phyloP scores from a whole-genome alignment of 2,113 vertebrate species.

The Dipodomys spectabilis region DNA sequence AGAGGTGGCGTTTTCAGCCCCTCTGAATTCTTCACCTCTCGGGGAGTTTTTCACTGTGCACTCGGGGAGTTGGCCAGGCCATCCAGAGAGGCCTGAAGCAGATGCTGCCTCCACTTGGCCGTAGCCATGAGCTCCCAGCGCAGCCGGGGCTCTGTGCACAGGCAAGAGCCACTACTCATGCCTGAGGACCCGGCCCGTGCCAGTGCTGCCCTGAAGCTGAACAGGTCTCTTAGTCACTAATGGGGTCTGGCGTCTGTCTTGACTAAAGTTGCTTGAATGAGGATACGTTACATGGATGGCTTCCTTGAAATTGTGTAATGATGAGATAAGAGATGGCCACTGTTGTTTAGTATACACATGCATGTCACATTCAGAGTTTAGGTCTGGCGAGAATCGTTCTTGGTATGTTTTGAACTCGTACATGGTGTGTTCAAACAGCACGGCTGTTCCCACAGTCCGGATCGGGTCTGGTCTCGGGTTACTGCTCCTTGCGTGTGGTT shows the following conservation, averaged over 20 bases:
- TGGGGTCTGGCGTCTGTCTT: not conserved
- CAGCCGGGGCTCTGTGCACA: rapidly evolving
- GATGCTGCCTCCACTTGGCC: rapidly evolving
- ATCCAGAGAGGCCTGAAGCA: too few relatives aligned
- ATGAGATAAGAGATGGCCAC: not conserved
- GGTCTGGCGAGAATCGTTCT: not conserved
- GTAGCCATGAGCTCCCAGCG: too few relatives aligned
- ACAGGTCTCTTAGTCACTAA: not conserved
- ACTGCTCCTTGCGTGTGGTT: not conserved
- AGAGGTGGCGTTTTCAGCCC: not conserved
- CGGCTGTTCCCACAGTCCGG: too few relatives aligned
- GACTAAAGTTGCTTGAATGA: not conserved
- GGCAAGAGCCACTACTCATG: too few relatives aligned
- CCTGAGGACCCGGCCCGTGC: not conserved
- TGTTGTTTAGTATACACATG: not conserved
- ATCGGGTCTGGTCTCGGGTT: too few relatives aligned
- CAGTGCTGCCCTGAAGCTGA: not conserved
- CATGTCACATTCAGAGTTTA: not conserved
- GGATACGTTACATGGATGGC: not conserved
- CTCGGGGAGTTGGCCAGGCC: not conserved
- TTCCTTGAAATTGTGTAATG: not conserved
- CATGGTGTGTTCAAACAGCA: not conserved
- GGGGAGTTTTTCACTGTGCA: not conserved
- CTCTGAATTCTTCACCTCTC: not conserved
- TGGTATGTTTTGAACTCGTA: not conserved